Percentiles rank a stretch among this genome's conserved stretches.
phyloP scores from a whole-genome alignment of 1,140 invertebrate genomes.

The Nasonia giraulti region DNA sequence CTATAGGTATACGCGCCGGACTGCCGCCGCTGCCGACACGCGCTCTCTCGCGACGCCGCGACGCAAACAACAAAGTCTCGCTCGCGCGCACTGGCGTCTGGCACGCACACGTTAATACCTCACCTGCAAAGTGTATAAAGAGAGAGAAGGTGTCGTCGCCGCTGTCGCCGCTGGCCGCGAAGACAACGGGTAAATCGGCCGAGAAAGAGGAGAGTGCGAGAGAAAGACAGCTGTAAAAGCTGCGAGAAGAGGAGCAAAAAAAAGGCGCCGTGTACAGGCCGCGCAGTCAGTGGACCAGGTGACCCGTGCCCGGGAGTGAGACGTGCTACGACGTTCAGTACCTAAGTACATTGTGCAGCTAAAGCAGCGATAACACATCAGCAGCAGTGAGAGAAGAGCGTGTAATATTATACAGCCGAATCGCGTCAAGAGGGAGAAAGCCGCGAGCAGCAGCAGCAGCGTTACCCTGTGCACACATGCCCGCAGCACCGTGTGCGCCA shows the following conservation, averaged over 20 bases:
- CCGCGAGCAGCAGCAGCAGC: background rate
- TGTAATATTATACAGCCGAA: background rate
- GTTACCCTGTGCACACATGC: background rate
- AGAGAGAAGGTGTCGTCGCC: background rate
- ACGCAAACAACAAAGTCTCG: background rate
- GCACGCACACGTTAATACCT: too few relatives aligned
- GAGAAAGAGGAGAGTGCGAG: background rate
- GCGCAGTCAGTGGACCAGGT: too few relatives aligned
- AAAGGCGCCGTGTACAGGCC: background rate
- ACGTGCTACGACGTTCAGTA: background rate
- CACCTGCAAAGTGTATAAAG: too few relatives aligned
- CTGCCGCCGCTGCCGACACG: background rate
- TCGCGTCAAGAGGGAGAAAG: background rate
- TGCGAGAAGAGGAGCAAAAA: too few relatives aligned
- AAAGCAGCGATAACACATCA: too few relatives aligned
- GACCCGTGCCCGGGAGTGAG: too few relatives aligned
- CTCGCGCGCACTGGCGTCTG: too few relatives aligned
- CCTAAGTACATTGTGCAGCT: too few relatives aligned
- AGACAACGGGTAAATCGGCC: background rate
- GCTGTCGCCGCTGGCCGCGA: background rate
- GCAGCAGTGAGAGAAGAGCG: too few relatives aligned
- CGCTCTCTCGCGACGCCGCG: background rate
- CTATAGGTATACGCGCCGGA: background rate
- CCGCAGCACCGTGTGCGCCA: conserved; percentile 59
- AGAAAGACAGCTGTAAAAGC: background rate